Percentiles rank a stretch among this genome's conserved stretches.
Conservation (phyloP, 2,113 vertebrate genomes). For the Hippocampus mohnikei region DNA sequence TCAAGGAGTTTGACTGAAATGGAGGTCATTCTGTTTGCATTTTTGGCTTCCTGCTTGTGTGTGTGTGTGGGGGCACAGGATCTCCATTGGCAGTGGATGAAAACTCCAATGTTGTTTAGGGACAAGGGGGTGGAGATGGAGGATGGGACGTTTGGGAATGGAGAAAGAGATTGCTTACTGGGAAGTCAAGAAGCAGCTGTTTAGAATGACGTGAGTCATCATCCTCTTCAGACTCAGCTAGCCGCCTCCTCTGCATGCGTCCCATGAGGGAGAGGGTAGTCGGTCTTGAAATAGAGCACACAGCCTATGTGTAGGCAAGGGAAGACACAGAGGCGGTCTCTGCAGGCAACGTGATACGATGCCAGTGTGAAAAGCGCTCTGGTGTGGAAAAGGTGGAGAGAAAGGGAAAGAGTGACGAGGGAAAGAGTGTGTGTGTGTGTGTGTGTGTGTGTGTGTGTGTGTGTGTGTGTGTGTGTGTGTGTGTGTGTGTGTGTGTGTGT, state of each 20-base stretch:
- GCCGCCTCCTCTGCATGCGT: constrained; percentile 1
- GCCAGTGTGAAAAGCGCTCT: constrained; percentile 31
- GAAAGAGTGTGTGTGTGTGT: constrained; percentile 2
- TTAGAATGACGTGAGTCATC: constrained; percentile 51
- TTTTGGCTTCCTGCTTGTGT: constrained; percentile 5
- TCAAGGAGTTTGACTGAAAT: constrained; percentile 6
- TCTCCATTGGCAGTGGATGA: constrained; percentile 35
- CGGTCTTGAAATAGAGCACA: constrained; percentile 57
- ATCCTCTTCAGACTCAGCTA: constrained; percentile 8
- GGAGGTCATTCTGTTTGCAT: constrained; percentile 6
- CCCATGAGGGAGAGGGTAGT: constrained; percentile 42
- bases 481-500: background rate
- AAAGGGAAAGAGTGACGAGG: constrained; percentile 21
- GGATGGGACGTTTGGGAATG: constrained; percentile 16
- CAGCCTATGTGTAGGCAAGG: constrained; percentile 32
- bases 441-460: background rate
- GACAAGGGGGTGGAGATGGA: constrained; percentile 8
- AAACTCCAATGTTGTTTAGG: constrained; percentile 15
- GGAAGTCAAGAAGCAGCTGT: constrained; percentile 60
- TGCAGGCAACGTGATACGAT: constrained; percentile 37
- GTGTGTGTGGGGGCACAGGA: background rate
- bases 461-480: background rate
- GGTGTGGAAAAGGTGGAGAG: constrained; percentile 29
- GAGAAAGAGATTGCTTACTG: constrained; percentile 50
- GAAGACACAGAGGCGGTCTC: constrained; percentile 37